phyloP scores from a whole-genome alignment of 2,797 vertebrate species.

The Schizopygopsis pylzovi region DNA sequence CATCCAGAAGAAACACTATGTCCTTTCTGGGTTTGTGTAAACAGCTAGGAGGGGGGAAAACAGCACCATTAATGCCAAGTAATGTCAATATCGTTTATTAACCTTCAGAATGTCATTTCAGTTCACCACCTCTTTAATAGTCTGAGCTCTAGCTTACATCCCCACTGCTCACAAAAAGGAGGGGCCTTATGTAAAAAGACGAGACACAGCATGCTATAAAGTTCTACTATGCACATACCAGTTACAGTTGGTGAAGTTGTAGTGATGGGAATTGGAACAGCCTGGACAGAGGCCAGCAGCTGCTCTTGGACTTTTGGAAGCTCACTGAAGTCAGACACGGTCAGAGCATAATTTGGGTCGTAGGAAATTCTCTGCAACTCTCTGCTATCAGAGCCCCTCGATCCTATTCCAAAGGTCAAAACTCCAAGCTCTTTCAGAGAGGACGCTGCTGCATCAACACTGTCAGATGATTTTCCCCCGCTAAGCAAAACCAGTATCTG shows the following conservation, averaged over 20 bases:
- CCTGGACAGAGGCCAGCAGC: constrained; percentile 21
- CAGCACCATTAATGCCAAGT: not conserved
- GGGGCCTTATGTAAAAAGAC: not conserved
- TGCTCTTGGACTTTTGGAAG: constrained; percentile 40
- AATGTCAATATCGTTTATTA: not conserved
- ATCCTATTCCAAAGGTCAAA: constrained; percentile 59
- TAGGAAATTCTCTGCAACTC: too few relatives aligned
- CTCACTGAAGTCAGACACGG: too few relatives aligned
- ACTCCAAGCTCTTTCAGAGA: constrained; percentile 54
- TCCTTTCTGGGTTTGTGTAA: constrained; percentile 43
- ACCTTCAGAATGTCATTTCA: not conserved
- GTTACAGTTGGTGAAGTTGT: too few relatives aligned
- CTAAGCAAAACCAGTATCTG: constrained; percentile 56
- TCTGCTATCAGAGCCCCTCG: constrained; percentile 60
- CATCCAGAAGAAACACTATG: constrained; percentile 87
- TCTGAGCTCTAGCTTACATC: too few relatives aligned
- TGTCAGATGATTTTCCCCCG: constrained; percentile 52
- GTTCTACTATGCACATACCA: too few relatives aligned
- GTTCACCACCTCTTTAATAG: not conserved
- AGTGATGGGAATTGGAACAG: too few relatives aligned
- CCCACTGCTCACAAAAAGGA: not conserved
- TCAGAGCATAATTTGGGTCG: too few relatives aligned
- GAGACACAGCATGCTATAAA: too few relatives aligned
- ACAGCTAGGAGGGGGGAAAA: constrained; percentile 8
- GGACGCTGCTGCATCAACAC: constrained; percentile 39